Evolutionary conservation across 2,888 invertebrate genomes (phyloP).

Genomic region (Orthosia cruda): DNA sequence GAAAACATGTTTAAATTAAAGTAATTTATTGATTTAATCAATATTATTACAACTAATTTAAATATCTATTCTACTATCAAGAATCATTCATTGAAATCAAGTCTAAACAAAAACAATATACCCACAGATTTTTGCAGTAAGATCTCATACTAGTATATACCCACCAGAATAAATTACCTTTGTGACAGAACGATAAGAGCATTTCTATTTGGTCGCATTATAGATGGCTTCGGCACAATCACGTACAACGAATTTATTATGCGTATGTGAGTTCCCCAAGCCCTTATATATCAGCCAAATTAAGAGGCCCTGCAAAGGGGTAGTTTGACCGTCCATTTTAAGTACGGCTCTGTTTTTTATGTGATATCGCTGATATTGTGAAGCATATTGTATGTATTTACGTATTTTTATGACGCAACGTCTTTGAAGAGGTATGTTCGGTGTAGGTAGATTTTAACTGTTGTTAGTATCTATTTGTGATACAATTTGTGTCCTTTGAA

Average conservation of each 20-base stretch:
- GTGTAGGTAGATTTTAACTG: constrained; percentile 34
- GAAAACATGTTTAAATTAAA: too few relatives aligned
- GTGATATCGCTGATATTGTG: constrained; percentile 61
- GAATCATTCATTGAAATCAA: too few relatives aligned
- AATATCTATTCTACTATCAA: too few relatives aligned
- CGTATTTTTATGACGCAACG: constrained; percentile 37
- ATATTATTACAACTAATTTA: too few relatives aligned
- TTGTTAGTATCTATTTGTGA: constrained; percentile 9
- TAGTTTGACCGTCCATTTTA: constrained; percentile 65
- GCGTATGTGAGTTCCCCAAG: constrained; percentile 63
- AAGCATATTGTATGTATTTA: constrained; percentile 45
- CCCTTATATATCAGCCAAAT: constrained; percentile 68
- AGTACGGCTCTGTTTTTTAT: constrained; percentile 63
- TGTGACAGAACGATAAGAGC: constrained; percentile 66
- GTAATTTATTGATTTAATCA: too few relatives aligned
- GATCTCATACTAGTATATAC: constrained; percentile 3
- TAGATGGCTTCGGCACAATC: constrained; percentile 68
- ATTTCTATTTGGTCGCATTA: constrained; percentile 68
- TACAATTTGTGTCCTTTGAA: neutral
- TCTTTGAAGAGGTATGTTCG: constrained; percentile 17
- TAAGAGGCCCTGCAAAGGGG: constrained; percentile 68
- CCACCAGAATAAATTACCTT: constrained; percentile 56
- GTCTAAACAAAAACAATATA: too few relatives aligned
- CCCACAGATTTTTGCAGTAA: too few relatives aligned
- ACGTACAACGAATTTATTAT: constrained; percentile 72